Conservation (phyloP, 2,888 invertebrate species). For the Noctua janthe region DNA sequence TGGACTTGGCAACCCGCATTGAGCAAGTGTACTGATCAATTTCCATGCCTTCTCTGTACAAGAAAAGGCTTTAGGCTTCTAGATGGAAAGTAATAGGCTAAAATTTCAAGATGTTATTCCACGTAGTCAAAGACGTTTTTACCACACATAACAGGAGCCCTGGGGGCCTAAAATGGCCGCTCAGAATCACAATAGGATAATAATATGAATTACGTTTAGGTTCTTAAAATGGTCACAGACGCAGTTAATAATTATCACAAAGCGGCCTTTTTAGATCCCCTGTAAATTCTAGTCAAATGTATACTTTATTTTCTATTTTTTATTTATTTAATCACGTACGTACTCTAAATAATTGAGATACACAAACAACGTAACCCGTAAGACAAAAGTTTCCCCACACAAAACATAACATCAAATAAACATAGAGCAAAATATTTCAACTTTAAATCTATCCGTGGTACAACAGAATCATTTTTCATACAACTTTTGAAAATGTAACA, state of each 20-base stretch:
- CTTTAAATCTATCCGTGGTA: slow-evolving; percentile 52
- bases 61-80: neutral
- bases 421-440: slow-evolving; percentile 31
- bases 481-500: slow-evolving; percentile 60
- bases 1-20: neutral
- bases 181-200: too few relatives aligned
- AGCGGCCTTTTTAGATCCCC: too few relatives aligned
- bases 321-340: neutral
- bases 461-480: slow-evolving; percentile 60
- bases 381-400: slow-evolving; percentile 20
- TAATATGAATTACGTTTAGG: too few relatives aligned
- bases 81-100: neutral
- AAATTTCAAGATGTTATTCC: neutral
- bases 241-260: too few relatives aligned
- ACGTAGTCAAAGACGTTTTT: neutral
- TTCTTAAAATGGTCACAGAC: too few relatives aligned
- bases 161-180: too few relatives aligned
- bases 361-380: neutral
- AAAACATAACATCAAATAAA: slow-evolving; percentile 39
- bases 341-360: slow-evolving; percentile 9
- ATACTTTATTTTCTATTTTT: too few relatives aligned
- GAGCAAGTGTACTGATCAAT: neutral
- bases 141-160: neutral
- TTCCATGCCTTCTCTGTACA: neutral
- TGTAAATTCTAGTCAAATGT: too few relatives aligned